Evolutionary conservation across 1,140 invertebrate species (phyloP), one percentile per base, ranked within the genome.

Genomic region (Lucilia sericata): DNA sequence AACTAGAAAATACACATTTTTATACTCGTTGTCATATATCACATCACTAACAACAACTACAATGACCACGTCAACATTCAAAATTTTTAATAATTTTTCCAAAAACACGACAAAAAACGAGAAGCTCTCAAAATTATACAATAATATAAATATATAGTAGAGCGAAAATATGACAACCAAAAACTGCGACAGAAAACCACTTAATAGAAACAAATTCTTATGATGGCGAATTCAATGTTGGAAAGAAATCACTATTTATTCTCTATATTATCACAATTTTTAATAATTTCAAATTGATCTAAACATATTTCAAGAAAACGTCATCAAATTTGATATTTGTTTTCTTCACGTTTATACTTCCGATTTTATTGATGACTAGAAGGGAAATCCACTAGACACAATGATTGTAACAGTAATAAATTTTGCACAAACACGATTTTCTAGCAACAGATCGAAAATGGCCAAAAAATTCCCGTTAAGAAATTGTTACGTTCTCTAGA

Each of bases 1-100:
- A 51, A 65, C 82, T 60, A 34, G 19, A 80, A 51, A 51, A 25
- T 51, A 80, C 9, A 80, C 21, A 80, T 49, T 49, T 12, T 70
- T 70, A 60, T 7, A 7, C 55, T 60, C 14, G 14, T n/a, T 60
- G 14, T 60, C 55, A 7, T 78, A 80, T 80, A 42, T 80, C 76
- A 80, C 76, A 80, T 49, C n/a, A 12, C 19, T 80, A 42, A 42
- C 42, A 42, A 42, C 42, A 42, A 80, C 8, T 2, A 51, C 2
- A 80, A 80, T 21, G 34, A 80, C n/a, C 42, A 80, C 75, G 75
- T 51, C 76, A 80, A 80, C 76, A 80, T 49, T 51, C 47, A 49
- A 21, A 49, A 80, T 12, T 49, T 49, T 19, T 49, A 51, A 49
- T 49, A 17, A 47, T 25, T 49, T 78, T 49, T 80, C 47, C 76